Percentiles rank a stretch among this genome's conserved stretches.
These are phyloP conservation scores for Neoascia interrupta DNA, from an alignment of 2,888 invertebrate genomes.

Conservation along the genomic window DNA sequence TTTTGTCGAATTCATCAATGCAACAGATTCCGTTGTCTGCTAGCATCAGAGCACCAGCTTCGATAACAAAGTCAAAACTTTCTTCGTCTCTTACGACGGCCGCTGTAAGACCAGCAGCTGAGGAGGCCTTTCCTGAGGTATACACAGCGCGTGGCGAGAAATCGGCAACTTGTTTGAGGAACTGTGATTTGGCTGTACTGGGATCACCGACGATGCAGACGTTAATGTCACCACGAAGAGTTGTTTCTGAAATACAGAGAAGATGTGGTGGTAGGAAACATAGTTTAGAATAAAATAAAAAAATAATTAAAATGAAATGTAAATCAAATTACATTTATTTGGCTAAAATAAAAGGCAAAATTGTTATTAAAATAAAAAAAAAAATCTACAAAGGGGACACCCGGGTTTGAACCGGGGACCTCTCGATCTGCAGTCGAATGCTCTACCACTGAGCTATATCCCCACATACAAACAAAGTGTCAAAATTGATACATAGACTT, in stretches of 20 bases:
- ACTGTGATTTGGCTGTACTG: slow-evolving; percentile 98
- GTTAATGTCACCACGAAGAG: slow-evolving; percentile 97
- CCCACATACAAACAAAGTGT: too few relatives aligned
- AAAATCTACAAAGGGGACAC: slow-evolving; percentile 70
- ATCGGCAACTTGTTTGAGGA: slow-evolving; percentile 95
- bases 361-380: slow-evolving; percentile 10
- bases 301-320: neutral
- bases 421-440: slow-evolving; percentile 74
- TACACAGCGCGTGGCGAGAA: slow-evolving; percentile 98
- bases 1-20: slow-evolving; percentile 99
- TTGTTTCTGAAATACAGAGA: slow-evolving; percentile 87
- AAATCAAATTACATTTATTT: neutral
- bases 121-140: slow-evolving; percentile 98
- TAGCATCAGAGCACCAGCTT: slow-evolving; percentile 99
- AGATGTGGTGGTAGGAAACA: too few relatives aligned
- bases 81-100: slow-evolving; percentile 99
- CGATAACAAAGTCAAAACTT: slow-evolving; percentile 98
- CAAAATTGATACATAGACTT: slow-evolving; percentile 69
- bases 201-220: slow-evolving; percentile 99
- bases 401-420: slow-evolving; percentile 74
- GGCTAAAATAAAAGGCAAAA: slow-evolving; percentile 14
- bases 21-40: slow-evolving; percentile 99
- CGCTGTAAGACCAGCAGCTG: slow-evolving; percentile 98
- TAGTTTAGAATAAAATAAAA: neutral
- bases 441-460: slow-evolving; percentile 74